Base-by-base conservation (phyloP, 2,113 vertebrate genomes). In the Otis tarda region DNA sequence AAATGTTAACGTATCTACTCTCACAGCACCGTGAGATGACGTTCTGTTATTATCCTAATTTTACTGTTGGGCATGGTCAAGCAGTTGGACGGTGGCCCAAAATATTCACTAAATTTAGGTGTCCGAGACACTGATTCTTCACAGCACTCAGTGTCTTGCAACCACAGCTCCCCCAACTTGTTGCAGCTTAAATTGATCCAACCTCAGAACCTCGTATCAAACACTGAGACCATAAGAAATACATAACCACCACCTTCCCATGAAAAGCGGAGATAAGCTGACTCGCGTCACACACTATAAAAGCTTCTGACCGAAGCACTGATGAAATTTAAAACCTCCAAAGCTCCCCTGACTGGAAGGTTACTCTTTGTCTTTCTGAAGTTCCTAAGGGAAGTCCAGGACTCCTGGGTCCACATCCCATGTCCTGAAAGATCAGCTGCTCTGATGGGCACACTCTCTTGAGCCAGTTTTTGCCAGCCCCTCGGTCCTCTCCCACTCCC, bases 191-290 rank as follows among this genome's bases (percentile, higher is more conserved):
- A 45, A 0, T 0, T 49, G 41, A 68, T n/a, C 22, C 41, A 35
- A 49, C 18, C 35, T 53, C 70, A 89, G 53, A 85, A 64, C 7
- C 15, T 63, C 1, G 0, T 12, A 33, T 25, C 50, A 82, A 68
- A 70, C 28, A 61, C 4, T 0, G 1, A 87, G 52, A 35, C 8
- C 15, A 1, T 17, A 81, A 53, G 23, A 71, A 94, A 84, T 8
- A 50, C 0, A 0, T 5, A 49, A 74, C 14, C 30, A 57, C 49
- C 80, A n/a, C 39, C 8, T 61, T 83, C 22, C 50, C 50, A 30
- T 1, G 3, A 56, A 68, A 87, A 76, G 13, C 0, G 15, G 6
- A 39, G 24, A 68, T 45, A 60, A 49, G 23, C 2, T 22, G 60
- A n/a, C 25, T 68, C 12, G 3, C 7, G 7, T 35, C 65, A 93